Conservation (phyloP, 2,113 vertebrate genomes). For the Sceloporus undulatus region DNA sequence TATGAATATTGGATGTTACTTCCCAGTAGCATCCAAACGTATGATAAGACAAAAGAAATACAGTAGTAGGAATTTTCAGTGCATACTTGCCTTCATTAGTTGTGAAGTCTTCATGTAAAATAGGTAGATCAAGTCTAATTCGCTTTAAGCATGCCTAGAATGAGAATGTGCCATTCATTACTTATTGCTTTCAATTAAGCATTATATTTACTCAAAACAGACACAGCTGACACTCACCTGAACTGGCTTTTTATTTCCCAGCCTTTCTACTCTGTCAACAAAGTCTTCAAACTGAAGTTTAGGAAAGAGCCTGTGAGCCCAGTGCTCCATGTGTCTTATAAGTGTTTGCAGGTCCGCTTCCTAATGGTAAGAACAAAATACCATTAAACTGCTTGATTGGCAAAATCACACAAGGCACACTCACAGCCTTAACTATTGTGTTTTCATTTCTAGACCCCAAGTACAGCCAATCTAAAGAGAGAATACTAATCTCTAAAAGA, state of each 20-base stretch:
- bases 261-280: conserved; percentile 86
- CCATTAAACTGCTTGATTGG: neutral
- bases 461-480: neutral
- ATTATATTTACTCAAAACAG: neutral
- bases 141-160: conserved; percentile 93
- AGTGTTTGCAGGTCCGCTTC: conserved; percentile 88
- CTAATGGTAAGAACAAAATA: conserved; percentile 73
- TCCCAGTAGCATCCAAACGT: neutral
- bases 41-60: neutral
- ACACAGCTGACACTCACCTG: conserved; percentile 81
- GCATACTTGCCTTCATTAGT: conserved; percentile 77
- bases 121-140: conserved; percentile 94
- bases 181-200: neutral
- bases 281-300: conserved; percentile 96
- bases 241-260: conserved; percentile 94
- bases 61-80: neutral
- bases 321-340: conserved; percentile 94
- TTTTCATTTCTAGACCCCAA: neutral
- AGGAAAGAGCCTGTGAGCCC: conserved; percentile 94
- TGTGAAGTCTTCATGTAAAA: conserved; percentile 88
- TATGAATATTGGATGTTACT: neutral
- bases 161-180: conserved; percentile 23
- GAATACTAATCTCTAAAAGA: too few species aligned
- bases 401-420: too few species aligned
- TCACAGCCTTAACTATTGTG: neutral